phyloP scores from a whole-genome alignment of 2,888 invertebrate species.

The Latrodectus elegans region DNA sequence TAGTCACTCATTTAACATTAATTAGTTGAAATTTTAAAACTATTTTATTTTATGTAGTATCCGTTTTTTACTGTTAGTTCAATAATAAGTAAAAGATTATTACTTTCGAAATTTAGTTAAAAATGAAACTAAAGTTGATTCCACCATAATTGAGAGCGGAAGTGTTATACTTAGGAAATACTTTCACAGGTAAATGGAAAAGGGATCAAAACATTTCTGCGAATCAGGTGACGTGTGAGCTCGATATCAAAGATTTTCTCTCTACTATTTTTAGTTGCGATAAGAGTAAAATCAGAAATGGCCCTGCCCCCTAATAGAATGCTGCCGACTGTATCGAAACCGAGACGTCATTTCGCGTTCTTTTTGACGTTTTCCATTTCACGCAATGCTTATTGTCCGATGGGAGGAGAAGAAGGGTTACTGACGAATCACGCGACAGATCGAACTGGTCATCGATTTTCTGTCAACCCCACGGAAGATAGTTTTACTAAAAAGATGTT shows the following conservation, averaged over 20 bases:
- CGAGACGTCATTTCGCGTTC: slow-evolving; percentile 11
- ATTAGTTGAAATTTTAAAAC: no score
- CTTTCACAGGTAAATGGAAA: not conserved
- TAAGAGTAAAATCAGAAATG: slow-evolving; percentile 7
- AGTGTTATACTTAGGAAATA: not conserved
- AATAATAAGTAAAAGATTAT: no score
- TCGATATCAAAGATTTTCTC: not conserved
- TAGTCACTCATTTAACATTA: no score
- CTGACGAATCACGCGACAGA: slow-evolving; percentile 2
- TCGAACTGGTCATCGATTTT: slow-evolving; percentile 20
- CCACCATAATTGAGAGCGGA: not conserved
- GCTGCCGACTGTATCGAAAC: slow-evolving; percentile 6
- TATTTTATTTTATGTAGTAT: no score
- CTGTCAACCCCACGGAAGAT: slow-evolving; percentile 11
- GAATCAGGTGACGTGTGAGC: not conserved
- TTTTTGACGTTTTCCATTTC: slow-evolving; percentile 26
- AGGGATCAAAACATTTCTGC: not conserved
- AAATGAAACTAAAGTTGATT: no score
- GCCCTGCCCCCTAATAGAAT: slow-evolving; percentile 21
- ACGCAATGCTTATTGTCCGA: slow-evolving; percentile 2
- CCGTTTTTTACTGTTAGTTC: no score
- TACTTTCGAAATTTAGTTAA: no score
- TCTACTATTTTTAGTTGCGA: slow-evolving; percentile 19
- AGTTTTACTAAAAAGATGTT: not conserved
- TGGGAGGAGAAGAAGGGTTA: not conserved